Base-by-base conservation (phyloP, 2,113 vertebrate species). In the Peromyscus leucopus region DNA sequence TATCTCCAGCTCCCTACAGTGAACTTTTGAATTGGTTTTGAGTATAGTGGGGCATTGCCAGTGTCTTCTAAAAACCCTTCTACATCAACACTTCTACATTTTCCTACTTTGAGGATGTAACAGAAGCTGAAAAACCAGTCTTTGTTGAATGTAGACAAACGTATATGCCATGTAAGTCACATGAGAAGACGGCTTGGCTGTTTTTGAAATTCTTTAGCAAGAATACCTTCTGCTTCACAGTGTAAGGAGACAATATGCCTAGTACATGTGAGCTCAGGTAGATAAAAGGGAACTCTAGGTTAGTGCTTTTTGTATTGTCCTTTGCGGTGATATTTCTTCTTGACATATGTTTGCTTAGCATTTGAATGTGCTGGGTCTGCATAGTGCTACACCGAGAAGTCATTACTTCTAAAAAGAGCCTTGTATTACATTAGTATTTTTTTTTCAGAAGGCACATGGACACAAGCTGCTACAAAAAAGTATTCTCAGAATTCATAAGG, bases 291-390 rank as follows among this genome's bases (percentile, higher is more conserved):
- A 89, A 71, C 1, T 74, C 88, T 90, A 72, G n/a, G 75, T 95
- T 96, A 95, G 85, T 95, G 48, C 88, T 95, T 96, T 55, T 86
- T 92, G 72, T 84, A 72, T 92, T 89, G 36, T 93, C 84, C 36
- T 97, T 71, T 89, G 13, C n/a, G 21, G 33, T 71, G 0, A 28
- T 92, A 85, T 96, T 96, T 96, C 86, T 91, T 96, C 33, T 86
- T 67, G 84, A 94, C 26, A 9, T 67, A 61, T 71, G 17, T 80
- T 92, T 96, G 85, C 31, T 89, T 96, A 78, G 90, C n/a, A 71
- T 90, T 97, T 95, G 74, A 96, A 96, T 96, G 76, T 94, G 26
- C 61, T 88, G 89, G 13, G 36, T 90, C 63, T 96, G 80, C 79
- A 31, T 3, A 82, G 39, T 48, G 67, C 17, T 86, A 13, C 82